Base-by-base conservation (phyloP, 2,797 vertebrate species). In the Agapornis canus region DNA sequence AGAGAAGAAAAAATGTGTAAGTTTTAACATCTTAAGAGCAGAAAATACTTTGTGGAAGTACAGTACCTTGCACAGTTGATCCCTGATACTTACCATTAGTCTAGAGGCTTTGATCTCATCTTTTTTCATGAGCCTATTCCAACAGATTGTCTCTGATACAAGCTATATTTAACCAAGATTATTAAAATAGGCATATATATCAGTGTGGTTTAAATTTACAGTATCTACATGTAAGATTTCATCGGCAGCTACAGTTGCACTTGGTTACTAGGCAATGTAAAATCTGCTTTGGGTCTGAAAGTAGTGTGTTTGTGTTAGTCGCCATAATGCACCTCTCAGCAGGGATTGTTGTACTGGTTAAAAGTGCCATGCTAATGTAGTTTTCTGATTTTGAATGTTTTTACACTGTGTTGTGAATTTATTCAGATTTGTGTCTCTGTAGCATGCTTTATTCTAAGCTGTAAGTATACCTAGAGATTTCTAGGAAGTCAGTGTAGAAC, bases 241-340 rank as follows among this genome's bases (percentile, higher is more conserved):
- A 86, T 90, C 75, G 88, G 69, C 76, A 94, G 82, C 82, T 88
- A 15, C 87, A 94, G 65, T 71, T 92, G 48, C 71, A 45, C 31
- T 81, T 60, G 13, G 87, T 94, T 91, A 72, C 82, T 54, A 54
- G 87, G 87, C 91, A 63, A 5, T 83, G 47, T 54, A 61, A 83
- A 82, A 43, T 91, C 87, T 92, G 79, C 87, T 75, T 63, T 91
- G 91, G 91, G 52, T 94, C 85, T 92, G 70, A 45, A 90, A 54
- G 57, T 47, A 57, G 49, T 0, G 0, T 81, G 76, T 91, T 87
- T 77, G 71, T 81, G 49, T 64, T 85, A 64, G 71, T 64, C 89
- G 89, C 85, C 29, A 3, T 73, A n/a, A 42, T 78, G 48, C 40
- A 25, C 61, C 49, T 82, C 72, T 75, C 69, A 47, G 31, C 45